phyloP scores from a whole-genome alignment of 2,888 invertebrate species.

The Tenthredo mesomela region DNA sequence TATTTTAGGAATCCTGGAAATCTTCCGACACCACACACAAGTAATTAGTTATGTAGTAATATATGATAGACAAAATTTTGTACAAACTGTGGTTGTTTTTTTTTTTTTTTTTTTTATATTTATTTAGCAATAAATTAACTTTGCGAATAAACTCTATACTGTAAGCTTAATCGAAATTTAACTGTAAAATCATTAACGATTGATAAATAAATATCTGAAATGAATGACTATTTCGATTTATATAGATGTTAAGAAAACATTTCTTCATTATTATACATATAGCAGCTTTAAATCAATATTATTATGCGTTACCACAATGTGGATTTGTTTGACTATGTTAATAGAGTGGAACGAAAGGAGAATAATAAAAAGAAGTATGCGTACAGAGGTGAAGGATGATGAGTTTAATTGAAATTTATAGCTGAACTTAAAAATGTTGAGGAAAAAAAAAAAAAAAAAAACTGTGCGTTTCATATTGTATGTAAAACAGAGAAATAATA shows the following conservation, averaged over 20 bases:
- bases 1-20: conserved; percentile 57
- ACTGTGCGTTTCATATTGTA: conserved; percentile 11
- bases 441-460: not conserved
- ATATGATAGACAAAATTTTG: conserved; percentile 10
- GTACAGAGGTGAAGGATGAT: not conserved
- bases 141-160: not conserved
- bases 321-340: not conserved
- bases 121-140: not conserved
- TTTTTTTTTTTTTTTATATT: too few relatives aligned
- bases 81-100: not conserved
- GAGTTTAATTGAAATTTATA: not conserved
- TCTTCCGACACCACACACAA: conserved; percentile 17
- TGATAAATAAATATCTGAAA: not conserved
- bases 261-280: not conserved
- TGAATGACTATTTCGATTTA: not conserved
- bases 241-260: not conserved
- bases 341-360: not conserved
- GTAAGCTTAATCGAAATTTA: conserved; percentile 37
- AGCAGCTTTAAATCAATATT: conserved; percentile 1
- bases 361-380: not conserved
- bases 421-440: not conserved
- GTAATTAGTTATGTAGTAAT: not conserved
- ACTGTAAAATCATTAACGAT: conserved; percentile 1
- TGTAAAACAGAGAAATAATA: conserved; percentile 11
- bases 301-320: not conserved